A percentile compares a stretch with the other conserved stretches of the same genome.
Evolutionary conservation across 2,797 vertebrate species (phyloP).

Genomic region (Rousettus madagascariensis): DNA sequence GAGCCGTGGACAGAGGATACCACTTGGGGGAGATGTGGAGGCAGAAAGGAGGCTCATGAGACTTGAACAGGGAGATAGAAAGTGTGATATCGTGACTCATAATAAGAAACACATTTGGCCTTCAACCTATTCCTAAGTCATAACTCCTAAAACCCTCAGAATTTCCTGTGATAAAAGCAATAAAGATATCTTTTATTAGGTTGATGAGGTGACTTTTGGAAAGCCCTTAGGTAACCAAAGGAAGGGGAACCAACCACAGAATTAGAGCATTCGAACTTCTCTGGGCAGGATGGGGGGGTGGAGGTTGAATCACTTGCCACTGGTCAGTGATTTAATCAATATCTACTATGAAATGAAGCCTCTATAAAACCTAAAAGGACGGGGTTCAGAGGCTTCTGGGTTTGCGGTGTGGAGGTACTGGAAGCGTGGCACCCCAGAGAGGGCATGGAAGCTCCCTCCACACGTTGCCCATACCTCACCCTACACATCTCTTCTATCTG

Average conservation of each 20-base stretch:
- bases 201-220: not conserved
- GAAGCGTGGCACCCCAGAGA: not conserved
- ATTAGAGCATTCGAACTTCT: not conserved
- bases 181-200: not conserved
- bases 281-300: fast-evolving
- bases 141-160: not conserved
- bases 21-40: not conserved
- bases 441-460: not conserved
- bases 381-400: not conserved
- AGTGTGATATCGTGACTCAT: not conserved
- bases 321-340: not conserved
- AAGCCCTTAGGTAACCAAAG: not conserved
- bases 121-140: not conserved
- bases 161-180: not conserved
- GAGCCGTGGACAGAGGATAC: fast-evolving
- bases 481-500: not conserved
- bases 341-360: not conserved
- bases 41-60: not conserved
- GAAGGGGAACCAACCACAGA: not conserved
- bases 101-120: not conserved
- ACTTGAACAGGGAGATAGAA: no score
- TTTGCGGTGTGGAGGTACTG: not conserved
- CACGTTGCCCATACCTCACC: fast-evolving
- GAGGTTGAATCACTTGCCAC: not conserved
- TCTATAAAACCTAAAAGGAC: not conserved